Conservation (phyloP, 2,888 invertebrate genomes). For the Cephus pulcher region DNA sequence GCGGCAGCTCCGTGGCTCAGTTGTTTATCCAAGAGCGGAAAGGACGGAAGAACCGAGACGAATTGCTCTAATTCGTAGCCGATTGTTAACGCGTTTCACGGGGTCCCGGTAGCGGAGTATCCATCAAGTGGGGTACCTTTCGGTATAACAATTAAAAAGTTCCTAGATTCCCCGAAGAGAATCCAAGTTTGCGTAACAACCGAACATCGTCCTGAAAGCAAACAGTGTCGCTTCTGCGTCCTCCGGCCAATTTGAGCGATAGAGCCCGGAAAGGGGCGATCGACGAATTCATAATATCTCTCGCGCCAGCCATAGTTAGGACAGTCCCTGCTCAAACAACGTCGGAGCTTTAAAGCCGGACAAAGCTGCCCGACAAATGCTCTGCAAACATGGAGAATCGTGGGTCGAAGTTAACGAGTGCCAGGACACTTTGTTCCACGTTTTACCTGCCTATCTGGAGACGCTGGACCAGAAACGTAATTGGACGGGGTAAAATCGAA, state of each 20-base stretch:
- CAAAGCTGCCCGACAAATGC: constrained; percentile 28
- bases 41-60: constrained; percentile 1
- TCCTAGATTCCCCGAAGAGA: neutral
- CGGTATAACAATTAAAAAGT: neutral
- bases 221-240: neutral
- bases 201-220: neutral
- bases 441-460: neutral
- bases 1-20: neutral
- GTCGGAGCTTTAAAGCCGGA: constrained; percentile 29
- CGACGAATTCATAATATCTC: constrained; percentile 35
- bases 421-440: neutral
- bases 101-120: neutral
- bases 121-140: neutral
- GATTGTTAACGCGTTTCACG: constrained; percentile 7
- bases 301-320: constrained; percentile 1
- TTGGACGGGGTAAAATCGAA: neutral
- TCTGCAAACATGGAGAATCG: constrained; percentile 24
- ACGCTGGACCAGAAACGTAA: neutral
- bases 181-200: neutral
- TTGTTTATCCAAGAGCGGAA: constrained; percentile 4
- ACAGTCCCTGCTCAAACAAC: neutral
- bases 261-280: constrained; percentile 24
- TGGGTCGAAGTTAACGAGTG: neutral
- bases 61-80: constrained; percentile 3
- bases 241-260: neutral